phyloP scores from a whole-genome alignment of 1,140 invertebrate species.

The Trichonephila inaurata region DNA sequence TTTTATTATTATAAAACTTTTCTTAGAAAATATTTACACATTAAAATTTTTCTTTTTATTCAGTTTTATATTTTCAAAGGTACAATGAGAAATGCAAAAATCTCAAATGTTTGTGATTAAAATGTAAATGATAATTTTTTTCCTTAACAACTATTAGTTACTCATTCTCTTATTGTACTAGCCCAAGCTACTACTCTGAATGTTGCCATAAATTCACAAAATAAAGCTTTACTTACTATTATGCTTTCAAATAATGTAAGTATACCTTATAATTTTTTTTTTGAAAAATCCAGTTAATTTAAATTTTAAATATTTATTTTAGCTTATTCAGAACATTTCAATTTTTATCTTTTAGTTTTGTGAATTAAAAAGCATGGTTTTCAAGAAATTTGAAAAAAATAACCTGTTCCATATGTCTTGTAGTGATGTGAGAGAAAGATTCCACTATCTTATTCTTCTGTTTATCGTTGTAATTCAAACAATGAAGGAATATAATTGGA shows the following conservation, averaged over 20 bases:
- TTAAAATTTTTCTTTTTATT: no score
- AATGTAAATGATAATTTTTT: neutral
- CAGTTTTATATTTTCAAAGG: no score
- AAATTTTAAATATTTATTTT: no score
- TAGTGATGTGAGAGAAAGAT: slow-evolving; percentile 97
- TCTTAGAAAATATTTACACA: no score
- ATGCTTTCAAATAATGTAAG: slow-evolving; percentile 99
- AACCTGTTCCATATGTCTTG: slow-evolving; percentile 95
- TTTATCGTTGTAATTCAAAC: slow-evolving; percentile 97
- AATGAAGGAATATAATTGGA: slow-evolving; percentile 99
- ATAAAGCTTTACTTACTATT: slow-evolving; percentile 97
- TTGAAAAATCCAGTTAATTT: neutral
- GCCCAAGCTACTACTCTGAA: slow-evolving; percentile 98
- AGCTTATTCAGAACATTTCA: no score
- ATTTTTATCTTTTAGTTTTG: slow-evolving; percentile 89
- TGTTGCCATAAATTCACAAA: slow-evolving; percentile 99
- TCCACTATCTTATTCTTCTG: slow-evolving; percentile 94
- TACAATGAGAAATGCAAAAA: no score
- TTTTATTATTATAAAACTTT: no score
- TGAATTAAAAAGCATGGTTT: slow-evolving; percentile 98
- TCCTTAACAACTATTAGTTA: slow-evolving; percentile 85
- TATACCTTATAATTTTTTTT: slow-evolving; percentile 78
- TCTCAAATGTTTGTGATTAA: no score
- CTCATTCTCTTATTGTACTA: slow-evolving; percentile 95
- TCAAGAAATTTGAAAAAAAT: slow-evolving; percentile 99